These are phyloP conservation scores for Oligia latruncula DNA, from an alignment of 2,888 invertebrate genomes.

Conservation along the genomic window DNA sequence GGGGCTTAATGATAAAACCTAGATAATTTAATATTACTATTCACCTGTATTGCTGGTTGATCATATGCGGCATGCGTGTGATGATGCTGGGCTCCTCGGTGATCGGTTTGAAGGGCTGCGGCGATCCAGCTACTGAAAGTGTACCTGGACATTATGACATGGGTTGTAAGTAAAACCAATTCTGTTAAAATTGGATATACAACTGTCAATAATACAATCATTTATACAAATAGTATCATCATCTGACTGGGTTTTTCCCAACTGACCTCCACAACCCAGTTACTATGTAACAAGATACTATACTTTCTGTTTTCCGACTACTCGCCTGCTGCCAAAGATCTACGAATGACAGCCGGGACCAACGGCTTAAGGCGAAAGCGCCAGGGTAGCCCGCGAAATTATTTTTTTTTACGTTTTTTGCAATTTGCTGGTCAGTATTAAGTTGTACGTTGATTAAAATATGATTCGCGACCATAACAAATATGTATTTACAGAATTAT, in stretches of 20 bases:
- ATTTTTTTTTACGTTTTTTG: too few relatives aligned
- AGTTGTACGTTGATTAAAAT: too few relatives aligned
- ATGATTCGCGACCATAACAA: too few relatives aligned
- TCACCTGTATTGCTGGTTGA: slow-evolving; percentile 87
- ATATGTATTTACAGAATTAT: too few relatives aligned
- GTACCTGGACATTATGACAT: slow-evolving; percentile 77
- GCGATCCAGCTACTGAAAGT: slow-evolving; percentile 88
- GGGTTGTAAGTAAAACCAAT: slow-evolving; percentile 35
- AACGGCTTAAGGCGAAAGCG: not conserved
- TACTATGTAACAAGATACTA: not conserved
- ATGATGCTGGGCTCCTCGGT: slow-evolving; percentile 88
- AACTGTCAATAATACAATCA: not conserved
- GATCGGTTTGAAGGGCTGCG: slow-evolving; percentile 87
- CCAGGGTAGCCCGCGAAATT: too few relatives aligned
- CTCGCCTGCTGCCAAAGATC: not conserved
- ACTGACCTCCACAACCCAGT: not conserved
- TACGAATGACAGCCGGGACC: not conserved
- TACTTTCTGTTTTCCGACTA: not conserved
- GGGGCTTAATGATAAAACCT: not conserved
- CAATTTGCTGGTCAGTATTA: too few relatives aligned
- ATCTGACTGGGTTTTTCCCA: not conserved
- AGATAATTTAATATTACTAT: not conserved
- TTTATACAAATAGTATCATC: not conserved
- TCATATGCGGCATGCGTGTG: slow-evolving; percentile 88
- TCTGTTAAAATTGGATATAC: slow-evolving; percentile 1